Base-by-base conservation (phyloP, 2,888 invertebrate species). In the Iphiclides podalirius region DNA sequence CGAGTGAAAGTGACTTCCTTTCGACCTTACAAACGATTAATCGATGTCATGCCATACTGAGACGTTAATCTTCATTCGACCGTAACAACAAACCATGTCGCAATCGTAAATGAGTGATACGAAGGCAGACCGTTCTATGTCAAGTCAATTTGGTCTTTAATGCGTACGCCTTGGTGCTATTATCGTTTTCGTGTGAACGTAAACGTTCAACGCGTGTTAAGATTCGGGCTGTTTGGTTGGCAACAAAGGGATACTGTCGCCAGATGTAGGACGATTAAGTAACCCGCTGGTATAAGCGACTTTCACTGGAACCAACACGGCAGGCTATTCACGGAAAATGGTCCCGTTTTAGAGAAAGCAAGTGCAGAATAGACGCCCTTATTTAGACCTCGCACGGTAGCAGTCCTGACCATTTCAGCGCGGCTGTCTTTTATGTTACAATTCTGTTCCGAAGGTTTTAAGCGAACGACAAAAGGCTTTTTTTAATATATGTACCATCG, bases 331-430 rank as follows among this genome's bases (percentile, higher is more conserved):
- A 20, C 72, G 77, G 75, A 79, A 76, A 70, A 58, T 64, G 72
- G 61, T 75, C 75, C 72, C 73, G 75, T 76, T 81, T 62, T 71
- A 70, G 79, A 74, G 82, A 84, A 80, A 83, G 80, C 70, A 56
- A 35, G 39, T 15, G 11, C 14, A 12, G 34, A 26, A 47, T 23
- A 8, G 11, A 34, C 8, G n/a, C n/a, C 8, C 11, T 31, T 31
- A 31, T 31, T 31, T n/a, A 31, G n/a, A 2, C n/a, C 12, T 31
- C 4, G 2, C 4, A 11, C 11, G n/a, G 12, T 31, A 31, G 11
- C 11, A n/a, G 12, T 11, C 6, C n/a, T n/a, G n/a, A 2, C 12
- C 31, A 11, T 31, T 11, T 31, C 11, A 1, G 11, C 20, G 20
- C 6, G 20, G 20, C 20, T 4, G 20, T 20, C 6, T 3, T 20